A percentile compares a stretch with the other conserved stretches of the same genome.
These are phyloP conservation scores for Planococcus citri DNA, from an alignment of 1,140 invertebrate species.

Conservation along the genomic window DNA sequence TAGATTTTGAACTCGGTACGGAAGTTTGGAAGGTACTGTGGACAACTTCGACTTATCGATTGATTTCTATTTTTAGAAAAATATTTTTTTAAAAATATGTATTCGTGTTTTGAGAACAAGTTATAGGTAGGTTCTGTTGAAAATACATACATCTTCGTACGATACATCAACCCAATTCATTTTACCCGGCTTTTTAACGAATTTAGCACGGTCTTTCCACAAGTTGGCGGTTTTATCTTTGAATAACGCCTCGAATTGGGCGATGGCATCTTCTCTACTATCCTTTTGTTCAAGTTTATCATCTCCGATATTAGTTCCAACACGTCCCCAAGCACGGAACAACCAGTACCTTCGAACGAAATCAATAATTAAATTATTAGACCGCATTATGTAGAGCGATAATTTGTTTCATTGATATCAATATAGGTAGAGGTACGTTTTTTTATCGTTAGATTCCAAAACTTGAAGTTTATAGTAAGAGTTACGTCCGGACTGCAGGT, in stretches of 20 bases:
- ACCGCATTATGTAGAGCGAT: neutral
- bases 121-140: neutral
- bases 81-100: neutral
- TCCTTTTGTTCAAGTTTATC: conserved; percentile 54
- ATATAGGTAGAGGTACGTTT: conserved; percentile 41
- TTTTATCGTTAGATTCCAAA: conserved; percentile 56
- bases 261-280: conserved; percentile 45
- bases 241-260: conserved; percentile 55
- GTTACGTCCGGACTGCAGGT: conserved; percentile 76
- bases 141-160: neutral
- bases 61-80: neutral
- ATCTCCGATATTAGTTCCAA: conserved; percentile 83
- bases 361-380: neutral
- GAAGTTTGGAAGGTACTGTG: conserved; percentile 50
- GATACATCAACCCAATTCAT: conserved; percentile 78
- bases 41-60: neutral
- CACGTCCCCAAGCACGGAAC: conserved; percentile 87
- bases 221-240: conserved; percentile 73
- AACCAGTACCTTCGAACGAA: conserved; percentile 53
- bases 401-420: neutral
- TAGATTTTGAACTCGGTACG: conserved; percentile 64
- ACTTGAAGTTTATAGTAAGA: conserved; percentile 93
- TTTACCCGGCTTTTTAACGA: conserved; percentile 64
- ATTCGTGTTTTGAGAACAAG: too few relatives aligned
- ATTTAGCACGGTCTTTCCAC: conserved; percentile 54